These are phyloP conservation scores for Bombylius discolor DNA, from an alignment of 2,888 invertebrate species.

Conservation along the genomic window DNA sequence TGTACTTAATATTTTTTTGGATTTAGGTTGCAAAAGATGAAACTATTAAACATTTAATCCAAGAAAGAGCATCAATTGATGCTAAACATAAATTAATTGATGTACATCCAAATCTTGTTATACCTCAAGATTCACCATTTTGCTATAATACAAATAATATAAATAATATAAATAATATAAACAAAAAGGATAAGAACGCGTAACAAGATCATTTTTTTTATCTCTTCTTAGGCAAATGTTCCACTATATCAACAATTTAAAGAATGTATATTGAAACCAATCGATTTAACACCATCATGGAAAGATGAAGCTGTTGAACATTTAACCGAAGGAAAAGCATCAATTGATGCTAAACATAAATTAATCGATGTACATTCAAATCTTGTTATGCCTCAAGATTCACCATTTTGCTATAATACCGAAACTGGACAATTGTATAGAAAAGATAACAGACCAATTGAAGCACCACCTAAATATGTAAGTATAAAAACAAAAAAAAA, in stretches of 20 bases:
- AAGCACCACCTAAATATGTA: slow-evolving; percentile 29
- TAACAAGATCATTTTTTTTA: not conserved
- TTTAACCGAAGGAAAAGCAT: too few relatives aligned
- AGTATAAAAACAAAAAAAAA: too few relatives aligned
- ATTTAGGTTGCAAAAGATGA: slow-evolving; percentile 34
- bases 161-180: too few relatives aligned
- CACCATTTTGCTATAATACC: slow-evolving; percentile 32
- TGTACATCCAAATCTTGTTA: slow-evolving; percentile 26
- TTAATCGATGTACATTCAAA: too few relatives aligned
- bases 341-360: too few relatives aligned
- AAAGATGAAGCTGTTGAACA: too few relatives aligned
- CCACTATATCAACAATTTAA: slow-evolving; percentile 23
- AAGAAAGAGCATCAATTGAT: slow-evolving; percentile 30
- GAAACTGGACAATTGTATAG: slow-evolving; percentile 34
- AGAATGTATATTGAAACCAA: slow-evolving; percentile 36
- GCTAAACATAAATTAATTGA: slow-evolving; percentile 33
- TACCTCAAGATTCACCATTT: slow-evolving; percentile 29
- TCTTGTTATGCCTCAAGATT: slow-evolving; percentile 24
- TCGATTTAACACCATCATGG: slow-evolving; percentile 74
- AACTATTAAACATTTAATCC: slow-evolving; percentile 30
- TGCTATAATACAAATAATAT: slow-evolving; percentile 33
- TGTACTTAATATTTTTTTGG: too few relatives aligned
- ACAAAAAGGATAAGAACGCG: too few relatives aligned
- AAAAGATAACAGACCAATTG: slow-evolving; percentile 23
- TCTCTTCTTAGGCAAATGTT: slow-evolving; percentile 19